Conservation (phyloP, 2,888 invertebrate genomes). For the Anoplius nigerrimus region DNA sequence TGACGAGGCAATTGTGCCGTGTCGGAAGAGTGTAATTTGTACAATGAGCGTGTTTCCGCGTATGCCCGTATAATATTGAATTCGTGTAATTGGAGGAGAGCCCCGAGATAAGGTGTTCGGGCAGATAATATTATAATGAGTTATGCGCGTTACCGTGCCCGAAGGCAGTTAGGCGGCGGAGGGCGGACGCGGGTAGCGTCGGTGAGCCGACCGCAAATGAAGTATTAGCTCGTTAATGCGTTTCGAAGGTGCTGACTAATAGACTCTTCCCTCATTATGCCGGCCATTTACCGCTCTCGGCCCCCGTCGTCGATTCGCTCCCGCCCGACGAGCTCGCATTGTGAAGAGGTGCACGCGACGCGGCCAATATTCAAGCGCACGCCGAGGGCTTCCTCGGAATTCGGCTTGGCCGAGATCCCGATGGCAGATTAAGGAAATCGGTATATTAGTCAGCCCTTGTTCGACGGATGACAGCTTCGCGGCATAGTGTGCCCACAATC, state of each 20-base stretch:
- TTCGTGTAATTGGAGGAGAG: constrained; percentile 29
- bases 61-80: constrained; percentile 30
- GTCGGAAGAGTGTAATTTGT: constrained; percentile 34
- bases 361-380: too few species aligned
- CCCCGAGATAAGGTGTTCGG: constrained; percentile 39
- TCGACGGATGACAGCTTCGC: too few species aligned
- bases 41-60: constrained; percentile 31
- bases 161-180: constrained; percentile 35
- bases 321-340: too few species aligned
- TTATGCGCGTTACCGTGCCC: constrained; percentile 34
- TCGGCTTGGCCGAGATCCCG: too few species aligned
- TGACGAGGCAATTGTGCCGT: constrained; percentile 42
- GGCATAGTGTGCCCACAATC: too few species aligned
- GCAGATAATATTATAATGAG: constrained; percentile 37
- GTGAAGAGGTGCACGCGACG: too few species aligned
- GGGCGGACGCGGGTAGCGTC: too few species aligned
- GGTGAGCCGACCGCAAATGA: constrained; percentile 15
- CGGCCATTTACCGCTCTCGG: too few species aligned
- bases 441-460: too few species aligned
- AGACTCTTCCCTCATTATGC: constrained; percentile 21
- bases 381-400: too few species aligned
- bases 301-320: too few species aligned
- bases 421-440: too few species aligned
- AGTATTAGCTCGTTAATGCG: constrained; percentile 51
- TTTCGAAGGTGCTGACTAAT: constrained; percentile 29